Percentiles rank a stretch among this genome's conserved stretches.
Evolutionary conservation across 2,113 vertebrate species (phyloP).

Genomic region (Hoplias malabaricus): DNA sequence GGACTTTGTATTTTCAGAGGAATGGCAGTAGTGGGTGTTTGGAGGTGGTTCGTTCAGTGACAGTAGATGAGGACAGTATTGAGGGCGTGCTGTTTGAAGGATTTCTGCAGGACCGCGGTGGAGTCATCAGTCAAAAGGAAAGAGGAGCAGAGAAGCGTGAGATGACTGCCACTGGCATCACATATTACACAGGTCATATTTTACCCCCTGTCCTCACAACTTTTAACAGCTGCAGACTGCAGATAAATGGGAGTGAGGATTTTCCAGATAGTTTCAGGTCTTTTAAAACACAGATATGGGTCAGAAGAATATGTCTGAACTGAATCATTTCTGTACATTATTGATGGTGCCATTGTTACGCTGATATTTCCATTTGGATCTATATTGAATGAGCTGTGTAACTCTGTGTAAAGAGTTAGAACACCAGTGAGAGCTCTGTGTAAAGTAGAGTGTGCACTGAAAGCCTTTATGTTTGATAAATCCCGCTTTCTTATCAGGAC

Average conservation of each 20-base stretch:
- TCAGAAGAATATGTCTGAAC: neutral
- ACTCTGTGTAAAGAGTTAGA: neutral
- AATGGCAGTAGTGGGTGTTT: neutral
- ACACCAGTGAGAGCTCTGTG: too few relatives aligned
- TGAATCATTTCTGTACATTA: neutral
- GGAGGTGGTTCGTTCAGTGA: neutral
- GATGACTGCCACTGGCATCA: neutral
- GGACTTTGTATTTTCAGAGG: neutral
- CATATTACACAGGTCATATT: neutral
- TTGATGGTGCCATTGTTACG: neutral
- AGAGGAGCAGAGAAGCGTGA: neutral
- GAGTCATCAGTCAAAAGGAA: neutral
- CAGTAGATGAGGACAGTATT: neutral
- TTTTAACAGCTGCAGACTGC: neutral
- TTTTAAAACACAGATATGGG: neutral
- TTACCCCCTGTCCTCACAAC: neutral
- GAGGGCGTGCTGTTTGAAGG: neutral
- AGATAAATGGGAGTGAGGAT: neutral
- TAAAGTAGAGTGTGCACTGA: neutral
- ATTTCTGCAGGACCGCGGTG: neutral
- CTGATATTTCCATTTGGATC: neutral
- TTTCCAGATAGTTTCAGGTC: neutral
- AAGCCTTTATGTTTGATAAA: neutral
- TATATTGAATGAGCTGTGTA: neutral
- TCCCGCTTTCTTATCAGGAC: neutral